A percentile compares a stretch with the other conserved stretches of the same genome.
Conservation (phyloP, 2,888 invertebrate species). For the Acrobasis repandana region DNA sequence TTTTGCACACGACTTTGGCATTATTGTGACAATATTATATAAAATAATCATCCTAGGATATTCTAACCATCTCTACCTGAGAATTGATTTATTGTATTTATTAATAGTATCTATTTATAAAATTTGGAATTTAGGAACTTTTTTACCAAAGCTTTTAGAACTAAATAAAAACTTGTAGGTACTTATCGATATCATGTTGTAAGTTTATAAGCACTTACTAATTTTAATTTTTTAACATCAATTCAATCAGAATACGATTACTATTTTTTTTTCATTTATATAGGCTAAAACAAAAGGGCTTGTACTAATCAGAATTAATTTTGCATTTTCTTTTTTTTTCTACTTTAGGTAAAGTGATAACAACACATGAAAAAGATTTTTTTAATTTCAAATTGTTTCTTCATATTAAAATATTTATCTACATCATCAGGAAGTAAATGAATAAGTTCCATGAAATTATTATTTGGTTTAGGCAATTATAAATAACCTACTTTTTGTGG, state of each 20-base stretch:
- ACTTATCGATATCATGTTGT: background rate
- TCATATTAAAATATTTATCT: background rate
- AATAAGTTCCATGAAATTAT: background rate
- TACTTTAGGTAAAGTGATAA: background rate
- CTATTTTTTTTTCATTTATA: too few species aligned
- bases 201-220: background rate
- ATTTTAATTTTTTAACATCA: background rate
- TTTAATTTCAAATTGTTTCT: background rate
- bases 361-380: too few species aligned
- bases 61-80: too few species aligned
- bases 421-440: background rate
- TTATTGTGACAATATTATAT: conserved; percentile 40
- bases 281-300: too few species aligned
- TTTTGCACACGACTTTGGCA: conserved; percentile 48
- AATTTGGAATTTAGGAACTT: conserved; percentile 53
- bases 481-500: conserved; percentile 10
- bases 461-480: conserved; percentile 2
- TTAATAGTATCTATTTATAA: background rate
- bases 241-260: too few species aligned
- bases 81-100: too few species aligned
- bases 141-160: conserved; percentile 41
- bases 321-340: background rate
- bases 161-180: conserved; percentile 21
- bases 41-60: conserved; percentile 11
- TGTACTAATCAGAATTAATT: background rate